Evolutionary conservation across 1,140 invertebrate genomes (phyloP).

Genomic region (Campoletis sonorensis): DNA sequence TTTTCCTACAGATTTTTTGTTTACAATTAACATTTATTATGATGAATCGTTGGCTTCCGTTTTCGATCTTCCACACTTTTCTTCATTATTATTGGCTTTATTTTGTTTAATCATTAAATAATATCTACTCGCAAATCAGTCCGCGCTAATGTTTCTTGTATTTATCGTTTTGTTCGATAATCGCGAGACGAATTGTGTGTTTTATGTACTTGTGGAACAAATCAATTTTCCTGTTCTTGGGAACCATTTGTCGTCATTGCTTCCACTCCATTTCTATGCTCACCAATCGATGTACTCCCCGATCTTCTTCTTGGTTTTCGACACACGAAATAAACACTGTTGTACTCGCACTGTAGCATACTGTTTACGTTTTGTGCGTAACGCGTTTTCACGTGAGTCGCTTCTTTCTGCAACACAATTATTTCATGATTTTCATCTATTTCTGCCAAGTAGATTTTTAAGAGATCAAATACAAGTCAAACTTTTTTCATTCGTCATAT

Average conservation of each 20-base stretch:
- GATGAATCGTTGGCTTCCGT: not conserved
- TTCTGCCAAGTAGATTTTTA: not conserved
- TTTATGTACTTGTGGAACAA: not conserved
- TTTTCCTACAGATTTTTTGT: constrained; percentile 1
- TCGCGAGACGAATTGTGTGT: not conserved
- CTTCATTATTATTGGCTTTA: not conserved
- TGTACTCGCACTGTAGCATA: constrained; percentile 95
- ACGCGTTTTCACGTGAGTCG: constrained; percentile 86
- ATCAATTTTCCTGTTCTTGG: constrained; percentile 66
- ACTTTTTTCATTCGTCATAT: no score
- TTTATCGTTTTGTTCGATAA: not conserved
- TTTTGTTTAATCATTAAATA: not conserved
- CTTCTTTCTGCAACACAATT: constrained; percentile 81
- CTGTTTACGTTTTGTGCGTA: constrained; percentile 95
- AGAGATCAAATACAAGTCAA: not conserved
- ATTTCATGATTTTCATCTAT: not conserved
- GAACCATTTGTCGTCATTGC: constrained; percentile 59
- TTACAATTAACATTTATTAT: constrained; percentile 6
- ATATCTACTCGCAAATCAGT: not conserved
- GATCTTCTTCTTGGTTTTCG: constrained; percentile 80
- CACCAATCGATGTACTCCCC: constrained; percentile 47
- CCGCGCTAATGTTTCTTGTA: not conserved
- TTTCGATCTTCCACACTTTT: not conserved
- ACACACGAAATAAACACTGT: constrained; percentile 93
- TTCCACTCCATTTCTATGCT: constrained; percentile 65